Evolutionary conservation across 1,140 invertebrate genomes (phyloP), one percentile per base, ranked within the genome.

Genomic region (Pseudomyrmex sp.): DNA sequence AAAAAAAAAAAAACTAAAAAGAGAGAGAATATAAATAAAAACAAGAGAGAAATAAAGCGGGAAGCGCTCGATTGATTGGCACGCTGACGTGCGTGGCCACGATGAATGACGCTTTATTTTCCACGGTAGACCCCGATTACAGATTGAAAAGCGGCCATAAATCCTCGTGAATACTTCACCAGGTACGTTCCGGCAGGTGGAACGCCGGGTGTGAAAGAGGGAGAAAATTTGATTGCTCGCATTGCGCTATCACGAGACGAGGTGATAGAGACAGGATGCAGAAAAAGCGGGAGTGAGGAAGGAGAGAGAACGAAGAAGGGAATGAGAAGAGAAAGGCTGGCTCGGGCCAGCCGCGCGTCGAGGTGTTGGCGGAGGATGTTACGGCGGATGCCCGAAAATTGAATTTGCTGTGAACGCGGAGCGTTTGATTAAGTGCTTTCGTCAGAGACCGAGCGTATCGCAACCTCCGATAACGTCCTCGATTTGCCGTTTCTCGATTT

Each of bases 141-240:
- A 70, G 72, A 88, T 87, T 82, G 88, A 88, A 87, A 88, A 87
- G 76, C 82, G 83, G 44, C 69, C 65, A 87, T 87, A 87, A 88
- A 89, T 87, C 61, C 85, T 86, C 52, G 75, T 85, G 82, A 90
- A 90, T 90, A 84, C 77, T 88, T 88, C 84, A 89, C 35, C 87
- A 84, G 80, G 79, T 82, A 65, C 72, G 66, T 82, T 82, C 59
- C 83, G 61, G 46, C 54, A 77, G 74, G 63, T 84, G 44, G 44
- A 80, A 80, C 44, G 26, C 9, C 1, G 50, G 15, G 9, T 10
- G 18, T 2, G 15, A 26, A 18, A 1, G 18, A 35, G 9, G 35
- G 70, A 50, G 52, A 61, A 85, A 88, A 90, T 87, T 88, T 89
- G 54, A 85, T 89, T 76, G 87, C 73, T 68, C 73, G 76, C 59